Evolutionary conservation across 2,113 vertebrate genomes (phyloP), one percentile per base, ranked within the genome.

Genomic region (Corythornis madagascariensis): DNA sequence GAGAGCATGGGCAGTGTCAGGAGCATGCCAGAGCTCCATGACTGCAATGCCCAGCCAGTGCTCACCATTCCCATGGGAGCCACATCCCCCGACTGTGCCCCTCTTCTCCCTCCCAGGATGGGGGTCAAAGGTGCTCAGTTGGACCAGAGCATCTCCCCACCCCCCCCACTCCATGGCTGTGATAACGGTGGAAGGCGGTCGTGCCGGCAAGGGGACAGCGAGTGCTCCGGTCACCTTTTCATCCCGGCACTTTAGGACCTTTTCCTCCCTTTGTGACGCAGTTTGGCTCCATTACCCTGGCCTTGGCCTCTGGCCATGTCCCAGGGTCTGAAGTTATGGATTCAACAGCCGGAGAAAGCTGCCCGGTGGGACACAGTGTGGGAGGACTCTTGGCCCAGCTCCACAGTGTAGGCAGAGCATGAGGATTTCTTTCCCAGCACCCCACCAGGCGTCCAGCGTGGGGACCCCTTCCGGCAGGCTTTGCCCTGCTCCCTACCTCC

Each of bases 241-340:
- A 83, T 93, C 55, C 89, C 75, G 2, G 83, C 65, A 60, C 84
- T 96, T 85, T 87, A 71, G 84, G 89, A 96, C 94, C 92, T 94
- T 93, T 96, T 96, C 96, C 94, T 95, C 85, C 91, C 69, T 95
- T 95, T 91, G 95, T 96, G 96, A 96, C 91, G 94, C 92, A 96
- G 66, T 96, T 94, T 96, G 96, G 95, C 94, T 94, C 38, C 84
- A 87, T 84, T 92, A 67, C 65, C 38, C 59, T 0, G 0, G 82
- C 24, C 85, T 67, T 96, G 96, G 94, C 87, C 45, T 40, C 5
- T 1, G 0, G 93, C 96, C 96, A 96, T 87, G 82, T 91, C 95
- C 95, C 0, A 47, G 89, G 92, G 92, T 94, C 95, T 96, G 91
- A 94, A 91, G 91, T 93, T 93, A 94, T 92, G 91, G 95, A 96